Base-by-base conservation (phyloP, 2,113 vertebrate genomes). In the Rhodinocichla rosea region DNA sequence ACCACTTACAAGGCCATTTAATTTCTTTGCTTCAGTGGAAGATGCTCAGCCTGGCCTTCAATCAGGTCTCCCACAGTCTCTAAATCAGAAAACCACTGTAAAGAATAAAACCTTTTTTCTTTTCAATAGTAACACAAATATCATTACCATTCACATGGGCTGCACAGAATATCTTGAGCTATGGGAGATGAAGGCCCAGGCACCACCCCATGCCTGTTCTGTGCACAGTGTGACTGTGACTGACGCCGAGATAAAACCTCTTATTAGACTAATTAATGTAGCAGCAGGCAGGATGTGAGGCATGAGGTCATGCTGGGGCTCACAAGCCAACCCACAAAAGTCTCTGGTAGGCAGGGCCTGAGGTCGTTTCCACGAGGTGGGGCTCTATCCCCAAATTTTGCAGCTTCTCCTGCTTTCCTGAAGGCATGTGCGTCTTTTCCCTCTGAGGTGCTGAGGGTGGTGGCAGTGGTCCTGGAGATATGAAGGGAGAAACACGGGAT, bases 381-480 rank as follows among this genome's bases (percentile, higher is more conserved):
- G 45, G 87, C 89, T 94, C 80, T 65, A 32, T 78, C 40, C 50
- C 26, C 57, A 87, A 13, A 75, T 49, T 74, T 89, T 87, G 40
- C 60, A 78, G 15, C 22, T 67, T 19, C 57, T 76, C 47, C 21
- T 27, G n/a, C 7, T 33, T 35, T 70, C 22, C 47, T 42, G 39
- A 63, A 85, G 44, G 23, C 42, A 27, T 2, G 33, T 70, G 20
- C 24, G 52, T 40, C 56, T 78, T 68, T 52, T 52, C 32, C 16
- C 14, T 64, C 13, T 10, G 24, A 32, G n/a, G 11, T 0, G 1
- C 45, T 47, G 55, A 64, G 37, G 13, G 19, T 7, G 1, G 2
- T 23, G 52, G 15, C 45, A 30, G 10, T 11, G 20, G 14, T 56
- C 30, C 74, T 59, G 23, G 47, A 67, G 26, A 3, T 22, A 6